Base-by-base conservation (phyloP, 2,797 vertebrate species). In the Eospalax fontanierii region DNA sequence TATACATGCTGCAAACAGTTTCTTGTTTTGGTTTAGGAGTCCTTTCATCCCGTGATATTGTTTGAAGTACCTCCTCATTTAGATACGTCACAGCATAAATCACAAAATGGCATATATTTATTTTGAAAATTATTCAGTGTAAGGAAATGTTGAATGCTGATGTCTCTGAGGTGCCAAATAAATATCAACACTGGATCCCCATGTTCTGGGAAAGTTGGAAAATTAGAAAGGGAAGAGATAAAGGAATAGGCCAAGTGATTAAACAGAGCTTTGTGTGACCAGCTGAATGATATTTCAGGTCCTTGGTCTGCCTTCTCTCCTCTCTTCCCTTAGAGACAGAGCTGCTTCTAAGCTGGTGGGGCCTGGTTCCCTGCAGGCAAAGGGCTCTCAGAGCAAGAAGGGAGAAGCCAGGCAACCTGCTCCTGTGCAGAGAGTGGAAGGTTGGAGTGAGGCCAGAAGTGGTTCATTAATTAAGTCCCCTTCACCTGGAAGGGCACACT, bases 401-500 rank as follows among this genome's bases (percentile, higher is more conserved):
- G 33, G 38, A 81, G 71, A n/a, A 74, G 16, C 59, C 40, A 89
- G 82, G 2, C n/a, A 83, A 40, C 75, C 9, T 68, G 10, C 50
- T 87, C 4, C 71, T n/a, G 66, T 84, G 35, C 70, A 73, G 43
- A 74, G 79, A 87, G 68, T 43, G 50, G 73, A 83, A 59, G 76
- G 12, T 28, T 95, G 89, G 76, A 78, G 68, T 43, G 61, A 87
- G 73, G 65, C 93, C 73, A 78, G 43, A 76, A 30, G 74, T 76
- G 61, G 87, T 89, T 63, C 78, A 33, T 73, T 92, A 84, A 95
- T 78, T 81, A 96, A 83, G 30, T 91, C 94, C 74, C 89, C 94
- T 92, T 89, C 22, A 38, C 89, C 78, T 93, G 81, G 70, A 97
- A 91, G 81, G 87, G 94, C 83, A 38, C 50, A 68, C 15, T 59